Evolutionary conservation across 2,797 vertebrate species (phyloP).

Genomic region (Eleutherodactylus coqui): DNA sequence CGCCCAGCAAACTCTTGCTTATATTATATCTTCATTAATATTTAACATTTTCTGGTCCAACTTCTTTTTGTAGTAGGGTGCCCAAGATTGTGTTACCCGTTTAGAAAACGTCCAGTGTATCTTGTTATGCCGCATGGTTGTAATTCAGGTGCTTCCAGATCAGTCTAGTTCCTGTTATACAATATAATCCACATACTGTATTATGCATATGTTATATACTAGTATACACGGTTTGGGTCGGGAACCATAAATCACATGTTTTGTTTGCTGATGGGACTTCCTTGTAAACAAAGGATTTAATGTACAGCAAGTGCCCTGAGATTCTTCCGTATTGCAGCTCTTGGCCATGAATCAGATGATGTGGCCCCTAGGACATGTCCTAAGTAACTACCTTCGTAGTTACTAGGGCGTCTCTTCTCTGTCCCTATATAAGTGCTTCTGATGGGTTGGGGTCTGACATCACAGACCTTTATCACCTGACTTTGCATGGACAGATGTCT

Average conservation of each 20-base stretch:
- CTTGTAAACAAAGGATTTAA: background rate
- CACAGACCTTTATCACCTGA: background rate
- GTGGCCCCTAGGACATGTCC: background rate
- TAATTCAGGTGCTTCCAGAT: slow-evolving; percentile 49
- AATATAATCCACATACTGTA: no score
- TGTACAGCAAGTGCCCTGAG: background rate
- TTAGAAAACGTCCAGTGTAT: background rate
- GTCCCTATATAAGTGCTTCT: background rate
- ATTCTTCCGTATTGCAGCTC: background rate
- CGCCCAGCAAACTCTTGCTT: background rate
- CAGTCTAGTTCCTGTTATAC: slow-evolving; percentile 37
- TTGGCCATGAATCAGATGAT: background rate
- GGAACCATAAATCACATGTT: background rate
- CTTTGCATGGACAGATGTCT: background rate
- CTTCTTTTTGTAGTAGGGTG: background rate
- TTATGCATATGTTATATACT: background rate
- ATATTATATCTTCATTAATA: background rate
- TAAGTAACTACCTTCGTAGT: background rate
- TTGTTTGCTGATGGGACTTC: slow-evolving; percentile 12
- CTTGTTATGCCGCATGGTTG: slow-evolving; percentile 25
- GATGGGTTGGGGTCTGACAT: background rate
- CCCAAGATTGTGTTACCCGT: background rate
- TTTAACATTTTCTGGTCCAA: background rate
- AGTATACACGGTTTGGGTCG: slow-evolving; percentile 11
- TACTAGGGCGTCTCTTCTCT: background rate